These are phyloP conservation scores for Anolis sagrei DNA, from an alignment of 2,113 vertebrate genomes.

Conservation along the genomic window DNA sequence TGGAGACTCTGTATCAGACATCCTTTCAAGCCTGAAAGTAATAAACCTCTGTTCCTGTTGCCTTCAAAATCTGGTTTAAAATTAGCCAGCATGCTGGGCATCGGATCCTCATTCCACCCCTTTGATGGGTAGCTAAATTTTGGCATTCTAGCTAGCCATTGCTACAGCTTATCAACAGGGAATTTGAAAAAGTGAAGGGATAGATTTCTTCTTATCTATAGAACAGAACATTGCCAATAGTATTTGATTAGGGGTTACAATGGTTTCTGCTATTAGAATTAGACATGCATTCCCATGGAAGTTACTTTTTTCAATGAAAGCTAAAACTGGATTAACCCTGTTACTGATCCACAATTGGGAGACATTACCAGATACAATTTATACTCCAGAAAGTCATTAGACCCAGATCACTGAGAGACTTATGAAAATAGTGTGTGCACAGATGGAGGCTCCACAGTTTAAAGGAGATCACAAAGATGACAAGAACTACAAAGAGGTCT, in stretches of 20 bases:
- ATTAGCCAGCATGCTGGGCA: too few relatives aligned
- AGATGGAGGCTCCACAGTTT: conserved; percentile 62
- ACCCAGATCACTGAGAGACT: conserved; percentile 61
- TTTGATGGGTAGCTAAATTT: too few relatives aligned
- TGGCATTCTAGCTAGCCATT: too few relatives aligned
- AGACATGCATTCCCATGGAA: neutral
- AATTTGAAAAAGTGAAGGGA: neutral
- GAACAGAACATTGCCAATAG: conserved; percentile 14
- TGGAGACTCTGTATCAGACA: too few relatives aligned
- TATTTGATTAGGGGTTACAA: conserved; percentile 30
- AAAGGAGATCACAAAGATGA: conserved; percentile 61
- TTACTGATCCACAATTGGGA: conserved; percentile 42
- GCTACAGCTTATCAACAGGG: neutral
- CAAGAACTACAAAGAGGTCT: conserved; percentile 47
- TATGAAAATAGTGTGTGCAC: conserved; percentile 58
- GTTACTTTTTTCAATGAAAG: conserved; percentile 31
- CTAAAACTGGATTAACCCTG: conserved; percentile 12
- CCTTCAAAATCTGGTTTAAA: too few relatives aligned
- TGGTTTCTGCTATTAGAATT: conserved; percentile 11
- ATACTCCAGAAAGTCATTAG: conserved; percentile 60
- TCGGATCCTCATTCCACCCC: too few relatives aligned
- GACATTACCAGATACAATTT: conserved; percentile 58
- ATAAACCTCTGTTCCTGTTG: too few relatives aligned
- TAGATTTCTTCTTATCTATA: neutral
- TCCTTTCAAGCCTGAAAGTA: too few relatives aligned